A percentile compares a stretch with the other conserved stretches of the same genome.
These are phyloP conservation scores for Polydrusus tereticollis DNA, from an alignment of 2,888 invertebrate species.

Conservation along the genomic window DNA sequence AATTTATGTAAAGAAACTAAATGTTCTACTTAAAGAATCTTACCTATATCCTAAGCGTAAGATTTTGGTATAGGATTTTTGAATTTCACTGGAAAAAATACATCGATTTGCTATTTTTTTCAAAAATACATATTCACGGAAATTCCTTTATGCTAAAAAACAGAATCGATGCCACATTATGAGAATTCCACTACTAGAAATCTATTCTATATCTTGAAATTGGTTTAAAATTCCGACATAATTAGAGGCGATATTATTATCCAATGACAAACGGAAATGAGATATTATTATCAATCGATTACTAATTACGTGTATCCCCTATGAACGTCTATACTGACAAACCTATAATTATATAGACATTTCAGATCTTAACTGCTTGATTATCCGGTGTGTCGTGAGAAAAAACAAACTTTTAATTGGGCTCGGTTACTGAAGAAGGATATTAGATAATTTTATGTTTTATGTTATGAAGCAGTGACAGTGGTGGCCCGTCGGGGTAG, in stretches of 20 bases:
- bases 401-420: conserved; percentile 37
- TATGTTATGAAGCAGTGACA: too few relatives aligned
- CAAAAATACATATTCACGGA: too few relatives aligned
- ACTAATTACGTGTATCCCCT: conserved; percentile 31
- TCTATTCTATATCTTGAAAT: too few relatives aligned
- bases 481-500: neutral
- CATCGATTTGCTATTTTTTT: too few relatives aligned
- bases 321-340: conserved; percentile 25
- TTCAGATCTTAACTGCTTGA: conserved; percentile 28
- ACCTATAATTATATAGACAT: conserved; percentile 38
- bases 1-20: too few relatives aligned
- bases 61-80: too few relatives aligned
- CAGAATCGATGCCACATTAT: too few relatives aligned
- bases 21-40: too few relatives aligned
- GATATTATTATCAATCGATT: conserved; percentile 40
- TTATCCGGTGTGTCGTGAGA: conserved; percentile 42
- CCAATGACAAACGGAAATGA: conserved; percentile 39
- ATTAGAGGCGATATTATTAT: neutral
- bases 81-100: too few relatives aligned
- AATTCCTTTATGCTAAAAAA: too few relatives aligned
- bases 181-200: too few relatives aligned
- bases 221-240: neutral
- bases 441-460: conserved; percentile 24
- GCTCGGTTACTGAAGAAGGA: conserved; percentile 26
- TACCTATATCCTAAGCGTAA: too few relatives aligned